Evolutionary conservation across 2,888 invertebrate species (phyloP).

Genomic region (Drosophila lutescens): DNA sequence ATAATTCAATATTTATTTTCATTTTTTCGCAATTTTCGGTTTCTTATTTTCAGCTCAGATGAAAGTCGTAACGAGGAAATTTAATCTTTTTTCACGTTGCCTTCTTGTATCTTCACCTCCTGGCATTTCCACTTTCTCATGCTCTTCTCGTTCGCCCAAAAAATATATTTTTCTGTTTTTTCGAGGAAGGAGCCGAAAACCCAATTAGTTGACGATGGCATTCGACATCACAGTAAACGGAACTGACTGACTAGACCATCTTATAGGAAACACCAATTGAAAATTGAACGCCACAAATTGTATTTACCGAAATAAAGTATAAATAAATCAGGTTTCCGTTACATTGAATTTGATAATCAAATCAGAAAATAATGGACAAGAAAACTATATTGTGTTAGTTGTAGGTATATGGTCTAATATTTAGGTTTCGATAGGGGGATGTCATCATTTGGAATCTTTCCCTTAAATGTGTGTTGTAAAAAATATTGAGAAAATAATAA

Average conservation of each 20-base stretch:
- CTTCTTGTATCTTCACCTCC: constrained; percentile 48
- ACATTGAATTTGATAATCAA: constrained; percentile 15
- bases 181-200: constrained; percentile 60
- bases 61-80: constrained; percentile 72
- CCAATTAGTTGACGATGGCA: constrained; percentile 72
- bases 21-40: constrained; percentile 50
- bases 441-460: background rate
- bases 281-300: constrained; percentile 63
- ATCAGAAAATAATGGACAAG: background rate
- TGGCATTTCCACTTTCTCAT: constrained; percentile 36
- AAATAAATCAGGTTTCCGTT: constrained; percentile 25
- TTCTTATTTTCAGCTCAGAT: constrained; percentile 55
- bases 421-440: background rate
- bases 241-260: constrained; percentile 21
- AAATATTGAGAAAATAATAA: too few species aligned
- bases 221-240: constrained; percentile 57
- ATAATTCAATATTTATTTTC: constrained; percentile 78
- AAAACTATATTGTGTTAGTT: background rate
- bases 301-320: constrained; percentile 55
- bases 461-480: too few species aligned
- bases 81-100: constrained; percentile 65
- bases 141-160: background rate
- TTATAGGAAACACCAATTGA: constrained; percentile 51
- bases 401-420: too few species aligned
- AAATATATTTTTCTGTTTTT: constrained; percentile 15